Evolutionary conservation across 2,113 vertebrate genomes (phyloP).

Genomic region (Chrysochloris asiatica): DNA sequence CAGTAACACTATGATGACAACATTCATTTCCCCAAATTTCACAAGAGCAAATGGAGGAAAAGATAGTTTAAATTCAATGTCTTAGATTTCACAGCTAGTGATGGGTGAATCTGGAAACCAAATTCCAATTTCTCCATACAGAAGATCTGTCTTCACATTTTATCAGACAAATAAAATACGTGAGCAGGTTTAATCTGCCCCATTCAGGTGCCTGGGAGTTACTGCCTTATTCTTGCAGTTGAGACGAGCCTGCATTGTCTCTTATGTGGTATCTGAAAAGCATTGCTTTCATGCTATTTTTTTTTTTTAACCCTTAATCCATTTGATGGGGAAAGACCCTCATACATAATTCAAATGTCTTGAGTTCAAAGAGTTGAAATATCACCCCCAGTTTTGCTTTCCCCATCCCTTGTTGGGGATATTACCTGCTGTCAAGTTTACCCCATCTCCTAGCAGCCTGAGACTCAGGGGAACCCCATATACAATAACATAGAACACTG

Average conservation of each 20-base stretch:
- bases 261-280: background rate
- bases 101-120: background rate
- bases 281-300: background rate
- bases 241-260: background rate
- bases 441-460: no score
- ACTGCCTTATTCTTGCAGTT: no score
- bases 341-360: background rate
- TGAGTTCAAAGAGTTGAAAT: background rate
- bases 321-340: background rate
- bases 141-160: background rate
- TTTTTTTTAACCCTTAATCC: background rate
- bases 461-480: background rate
- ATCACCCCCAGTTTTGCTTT: background rate
- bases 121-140: background rate
- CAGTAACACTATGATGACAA: background rate
- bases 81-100: background rate
- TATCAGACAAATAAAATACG: no score
- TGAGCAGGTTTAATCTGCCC: no score
- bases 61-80: background rate
- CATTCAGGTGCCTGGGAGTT: no score
- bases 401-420: background rate
- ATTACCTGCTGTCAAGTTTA: background rate
- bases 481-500: background rate
- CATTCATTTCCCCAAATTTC: background rate
- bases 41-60: background rate